Conservation (phyloP, 2,113 vertebrate species). For the Ailurus styani region DNA sequence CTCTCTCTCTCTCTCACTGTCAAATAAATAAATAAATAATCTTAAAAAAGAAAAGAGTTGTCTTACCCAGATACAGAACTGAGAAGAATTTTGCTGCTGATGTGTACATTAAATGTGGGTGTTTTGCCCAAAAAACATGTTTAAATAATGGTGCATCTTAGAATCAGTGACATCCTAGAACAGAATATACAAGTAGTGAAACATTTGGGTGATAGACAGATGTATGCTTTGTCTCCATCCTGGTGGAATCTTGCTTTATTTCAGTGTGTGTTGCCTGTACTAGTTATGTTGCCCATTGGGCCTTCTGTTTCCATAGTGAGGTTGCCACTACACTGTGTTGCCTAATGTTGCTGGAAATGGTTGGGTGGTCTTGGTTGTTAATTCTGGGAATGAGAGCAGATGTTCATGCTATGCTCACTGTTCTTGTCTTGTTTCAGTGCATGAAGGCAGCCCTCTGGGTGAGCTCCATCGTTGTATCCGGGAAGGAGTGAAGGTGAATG, state of each 20-base stretch:
- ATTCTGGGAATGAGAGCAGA: neutral
- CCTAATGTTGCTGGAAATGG: neutral
- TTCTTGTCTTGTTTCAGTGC: constrained; percentile 83
- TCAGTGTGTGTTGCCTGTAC: neutral
- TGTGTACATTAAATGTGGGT: neutral
- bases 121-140: neutral
- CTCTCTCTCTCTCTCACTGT: neutral
- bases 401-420: neutral
- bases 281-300: too few species aligned
- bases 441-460: constrained; percentile 92
- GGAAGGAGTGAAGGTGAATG: constrained; percentile 91
- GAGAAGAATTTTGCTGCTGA: neutral
- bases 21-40: neutral
- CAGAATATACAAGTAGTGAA: neutral
- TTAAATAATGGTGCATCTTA: neutral
- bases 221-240: neutral
- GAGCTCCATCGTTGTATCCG: constrained; percentile 93
- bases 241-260: neutral
- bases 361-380: neutral
- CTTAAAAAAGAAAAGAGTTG: neutral
- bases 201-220: neutral
- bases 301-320: neutral
- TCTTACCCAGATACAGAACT: neutral
- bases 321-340: neutral
- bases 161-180: neutral